These are phyloP conservation scores for Machaerirhynchus nigripectus DNA, from an alignment of 2,113 vertebrate species.

Conservation along the genomic window DNA sequence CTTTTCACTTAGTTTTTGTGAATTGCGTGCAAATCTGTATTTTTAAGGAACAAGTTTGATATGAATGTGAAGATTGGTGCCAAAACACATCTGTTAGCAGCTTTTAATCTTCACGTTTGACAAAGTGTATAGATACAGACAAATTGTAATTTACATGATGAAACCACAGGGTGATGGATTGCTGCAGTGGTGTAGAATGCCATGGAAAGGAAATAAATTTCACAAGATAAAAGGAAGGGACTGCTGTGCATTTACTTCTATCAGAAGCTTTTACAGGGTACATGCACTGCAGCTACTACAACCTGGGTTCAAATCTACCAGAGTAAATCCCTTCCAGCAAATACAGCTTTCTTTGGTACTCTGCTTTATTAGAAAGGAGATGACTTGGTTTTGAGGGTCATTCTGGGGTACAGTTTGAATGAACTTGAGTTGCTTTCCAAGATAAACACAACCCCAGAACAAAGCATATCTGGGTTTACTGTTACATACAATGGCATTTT, in stretches of 20 bases:
- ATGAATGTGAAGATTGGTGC: not conserved
- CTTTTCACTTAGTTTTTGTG: not conserved
- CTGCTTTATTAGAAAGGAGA: constrained; percentile 30
- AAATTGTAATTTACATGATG: constrained; percentile 56
- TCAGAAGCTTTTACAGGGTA: constrained; percentile 5
- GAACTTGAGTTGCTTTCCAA: constrained; percentile 57
- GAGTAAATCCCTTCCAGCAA: constrained; percentile 47
- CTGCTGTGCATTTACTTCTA: constrained; percentile 28
- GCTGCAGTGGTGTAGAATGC: not conserved
- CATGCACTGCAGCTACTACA: not conserved
- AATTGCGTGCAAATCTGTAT: not conserved
- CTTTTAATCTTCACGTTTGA: constrained; percentile 45
- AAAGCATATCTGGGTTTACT: constrained; percentile 54
- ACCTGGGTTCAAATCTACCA: constrained; percentile 14
- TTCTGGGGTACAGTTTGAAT: constrained; percentile 37
- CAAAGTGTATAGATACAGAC: not conserved
- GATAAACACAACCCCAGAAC: constrained; percentile 47
- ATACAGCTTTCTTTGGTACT: constrained; percentile 34
- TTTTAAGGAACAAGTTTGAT: not conserved
- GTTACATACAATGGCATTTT: constrained; percentile 32
- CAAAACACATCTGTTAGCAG: constrained; percentile 46
- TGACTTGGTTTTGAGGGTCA: constrained; percentile 59
- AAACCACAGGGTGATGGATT: constrained; percentile 12
- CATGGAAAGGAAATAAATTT: constrained; percentile 19
- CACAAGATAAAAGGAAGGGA: constrained; percentile 40